phyloP scores from a whole-genome alignment of 2,888 invertebrate species.

The Hydraecia micacea region DNA sequence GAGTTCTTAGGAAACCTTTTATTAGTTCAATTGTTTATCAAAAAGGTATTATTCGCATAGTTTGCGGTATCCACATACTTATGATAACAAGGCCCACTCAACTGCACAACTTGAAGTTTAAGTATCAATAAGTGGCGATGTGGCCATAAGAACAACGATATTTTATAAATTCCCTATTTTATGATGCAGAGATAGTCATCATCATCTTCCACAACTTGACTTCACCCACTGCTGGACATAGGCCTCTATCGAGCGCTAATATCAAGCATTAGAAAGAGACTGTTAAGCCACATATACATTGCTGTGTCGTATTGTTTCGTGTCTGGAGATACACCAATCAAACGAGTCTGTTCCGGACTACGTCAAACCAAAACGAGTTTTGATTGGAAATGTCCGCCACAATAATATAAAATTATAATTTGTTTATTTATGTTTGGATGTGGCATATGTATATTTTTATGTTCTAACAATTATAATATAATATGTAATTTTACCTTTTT shows the following conservation, averaged over 20 bases:
- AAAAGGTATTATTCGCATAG: conserved; percentile 10
- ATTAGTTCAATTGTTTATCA: conserved; percentile 11
- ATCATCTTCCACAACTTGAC: background rate
- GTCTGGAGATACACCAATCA: no score
- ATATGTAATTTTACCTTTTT: no score
- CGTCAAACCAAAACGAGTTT: no score
- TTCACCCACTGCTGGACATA: background rate
- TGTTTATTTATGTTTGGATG: no score
- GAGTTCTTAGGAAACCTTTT: background rate
- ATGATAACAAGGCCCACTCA: conserved; percentile 53
- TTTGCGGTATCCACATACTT: conserved; percentile 44
- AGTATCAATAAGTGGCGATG: conserved; percentile 56
- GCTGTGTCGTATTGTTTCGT: no score
- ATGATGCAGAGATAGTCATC: background rate
- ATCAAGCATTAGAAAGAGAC: background rate
- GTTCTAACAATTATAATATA: no score
- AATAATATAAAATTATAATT: no score
- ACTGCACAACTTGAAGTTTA: conserved; percentile 47
- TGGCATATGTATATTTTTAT: no score
- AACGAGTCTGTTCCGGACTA: no score
- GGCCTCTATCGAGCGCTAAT: background rate
- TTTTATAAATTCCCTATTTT: background rate
- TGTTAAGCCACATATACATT: no score
- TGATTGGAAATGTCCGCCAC: no score
- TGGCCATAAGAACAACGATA: conserved; percentile 49